These are phyloP conservation scores for Carposina sasakii DNA, from an alignment of 1,140 invertebrate species.

Conservation along the genomic window DNA sequence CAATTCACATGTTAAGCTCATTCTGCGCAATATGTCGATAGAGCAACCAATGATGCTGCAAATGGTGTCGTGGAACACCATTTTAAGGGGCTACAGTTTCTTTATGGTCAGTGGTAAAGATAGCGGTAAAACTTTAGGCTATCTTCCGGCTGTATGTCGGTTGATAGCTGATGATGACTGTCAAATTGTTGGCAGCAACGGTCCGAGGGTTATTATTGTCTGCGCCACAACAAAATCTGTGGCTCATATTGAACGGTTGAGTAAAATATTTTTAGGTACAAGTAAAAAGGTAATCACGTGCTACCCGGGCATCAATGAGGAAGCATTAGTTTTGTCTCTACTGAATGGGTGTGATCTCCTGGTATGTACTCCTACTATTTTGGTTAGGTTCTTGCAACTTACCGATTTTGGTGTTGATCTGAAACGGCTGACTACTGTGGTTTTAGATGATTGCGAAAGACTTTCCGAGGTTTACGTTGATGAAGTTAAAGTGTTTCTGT, in stretches of 20 bases:
- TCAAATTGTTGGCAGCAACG: conserved; percentile 25
- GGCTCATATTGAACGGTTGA: conserved; percentile 27
- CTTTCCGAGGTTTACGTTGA: conserved; percentile 35
- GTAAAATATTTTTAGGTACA: conserved; percentile 41
- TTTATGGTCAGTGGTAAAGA: conserved; percentile 56
- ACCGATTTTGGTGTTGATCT: conserved; percentile 48
- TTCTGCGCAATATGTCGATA: conserved; percentile 39
- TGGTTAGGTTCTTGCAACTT: conserved; percentile 44
- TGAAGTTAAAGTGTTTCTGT: conserved; percentile 44
- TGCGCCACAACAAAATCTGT: conserved; percentile 54
- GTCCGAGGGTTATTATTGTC: conserved; percentile 49
- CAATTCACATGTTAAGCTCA: conserved; percentile 36
- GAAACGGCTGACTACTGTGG: conserved; percentile 38
- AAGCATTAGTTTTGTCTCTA: conserved; percentile 35
- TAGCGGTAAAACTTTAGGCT: conserved; percentile 72
- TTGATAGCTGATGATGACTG: conserved; percentile 46
- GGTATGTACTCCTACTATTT: conserved; percentile 41
- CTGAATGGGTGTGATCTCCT: conserved; percentile 55
- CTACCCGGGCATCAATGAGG: conserved; percentile 48
- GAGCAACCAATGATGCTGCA: conserved; percentile 54
- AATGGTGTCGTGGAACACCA: conserved; percentile 61
- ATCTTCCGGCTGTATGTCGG: conserved; percentile 64
- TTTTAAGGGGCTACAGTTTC: conserved; percentile 62
- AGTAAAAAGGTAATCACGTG: conserved; percentile 39
- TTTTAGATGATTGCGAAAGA: conserved; percentile 56